phyloP scores from a whole-genome alignment of 2,113 vertebrate species.

The Turdus rufiventris region DNA sequence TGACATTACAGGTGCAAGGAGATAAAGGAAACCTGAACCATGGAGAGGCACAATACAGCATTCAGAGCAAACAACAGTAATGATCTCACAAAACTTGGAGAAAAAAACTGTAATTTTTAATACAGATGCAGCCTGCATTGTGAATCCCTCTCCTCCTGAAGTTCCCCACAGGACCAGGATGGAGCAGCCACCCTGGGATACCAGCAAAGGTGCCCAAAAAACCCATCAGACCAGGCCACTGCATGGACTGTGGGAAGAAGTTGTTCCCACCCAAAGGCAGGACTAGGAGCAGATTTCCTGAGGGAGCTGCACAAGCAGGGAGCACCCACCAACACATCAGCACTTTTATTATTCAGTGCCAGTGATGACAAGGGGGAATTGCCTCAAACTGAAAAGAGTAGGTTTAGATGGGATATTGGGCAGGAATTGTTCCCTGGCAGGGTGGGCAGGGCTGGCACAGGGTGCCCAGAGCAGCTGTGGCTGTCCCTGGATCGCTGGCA shows the following conservation, averaged over 20 bases:
- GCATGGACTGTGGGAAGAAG: neutral
- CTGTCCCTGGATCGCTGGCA: neutral
- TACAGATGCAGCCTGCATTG: neutral
- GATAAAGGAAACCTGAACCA: neutral
- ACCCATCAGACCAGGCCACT: neutral
- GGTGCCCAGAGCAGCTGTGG: neutral
- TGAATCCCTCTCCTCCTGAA: neutral
- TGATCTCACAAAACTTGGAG: neutral
- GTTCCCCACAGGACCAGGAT: rapidly evolving
- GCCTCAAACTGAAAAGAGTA: too few relatives aligned
- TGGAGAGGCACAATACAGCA: neutral
- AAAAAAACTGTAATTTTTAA: neutral
- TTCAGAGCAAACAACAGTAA: neutral
- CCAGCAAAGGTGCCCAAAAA: neutral
- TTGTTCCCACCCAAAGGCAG: neutral
- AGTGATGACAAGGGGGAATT: neutral
- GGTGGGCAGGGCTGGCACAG: neutral
- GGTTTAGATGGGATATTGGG: neutral
- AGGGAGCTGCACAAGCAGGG: neutral
- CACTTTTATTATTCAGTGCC: neutral
- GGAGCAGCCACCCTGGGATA: neutral
- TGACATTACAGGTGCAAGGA: neutral
- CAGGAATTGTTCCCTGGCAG: neutral
- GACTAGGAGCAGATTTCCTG: rapidly evolving
- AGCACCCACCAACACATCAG: neutral